Conservation (phyloP, 1,140 invertebrate species). For the Alviniconcha marisindica region DNA sequence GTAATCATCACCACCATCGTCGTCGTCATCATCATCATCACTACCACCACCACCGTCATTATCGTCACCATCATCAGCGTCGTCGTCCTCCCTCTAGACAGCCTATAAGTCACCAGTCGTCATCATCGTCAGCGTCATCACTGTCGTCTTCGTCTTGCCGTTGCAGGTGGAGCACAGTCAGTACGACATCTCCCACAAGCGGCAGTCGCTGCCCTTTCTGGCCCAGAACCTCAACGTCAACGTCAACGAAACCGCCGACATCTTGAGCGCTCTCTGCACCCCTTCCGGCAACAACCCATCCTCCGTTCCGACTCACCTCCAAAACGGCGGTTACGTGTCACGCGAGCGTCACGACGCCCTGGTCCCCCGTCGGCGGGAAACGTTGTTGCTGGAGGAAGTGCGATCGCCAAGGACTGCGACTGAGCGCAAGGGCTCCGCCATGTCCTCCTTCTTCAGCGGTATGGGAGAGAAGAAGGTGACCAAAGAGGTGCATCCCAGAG, state of each 20-base stretch:
- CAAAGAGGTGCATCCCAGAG: constrained; percentile 15
- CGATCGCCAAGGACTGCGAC: no score
- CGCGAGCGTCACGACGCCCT: not conserved
- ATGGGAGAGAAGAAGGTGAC: not conserved
- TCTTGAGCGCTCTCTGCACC: no score
- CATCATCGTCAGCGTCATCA: no score
- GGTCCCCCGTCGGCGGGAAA: not conserved
- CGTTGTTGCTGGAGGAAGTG: not conserved
- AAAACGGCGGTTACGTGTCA: constrained; percentile 8
- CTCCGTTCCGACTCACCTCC: not conserved
- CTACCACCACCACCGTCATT: no score
- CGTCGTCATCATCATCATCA: no score
- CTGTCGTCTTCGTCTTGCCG: not conserved
- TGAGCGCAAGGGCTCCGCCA: not conserved
- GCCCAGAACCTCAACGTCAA: not conserved
- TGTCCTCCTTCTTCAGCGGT: not conserved
- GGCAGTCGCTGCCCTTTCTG: not conserved
- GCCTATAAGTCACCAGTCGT: no score
- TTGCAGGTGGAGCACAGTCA: constrained; percentile 33
- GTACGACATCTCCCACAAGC: constrained; percentile 24
- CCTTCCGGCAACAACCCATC: not conserved
- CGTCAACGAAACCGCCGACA: no score
- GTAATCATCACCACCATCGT: no score
- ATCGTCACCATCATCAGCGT: no score
- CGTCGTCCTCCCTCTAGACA: no score